Conservation (phyloP, 2,888 invertebrate genomes). For the Eumerus sabulonum region DNA sequence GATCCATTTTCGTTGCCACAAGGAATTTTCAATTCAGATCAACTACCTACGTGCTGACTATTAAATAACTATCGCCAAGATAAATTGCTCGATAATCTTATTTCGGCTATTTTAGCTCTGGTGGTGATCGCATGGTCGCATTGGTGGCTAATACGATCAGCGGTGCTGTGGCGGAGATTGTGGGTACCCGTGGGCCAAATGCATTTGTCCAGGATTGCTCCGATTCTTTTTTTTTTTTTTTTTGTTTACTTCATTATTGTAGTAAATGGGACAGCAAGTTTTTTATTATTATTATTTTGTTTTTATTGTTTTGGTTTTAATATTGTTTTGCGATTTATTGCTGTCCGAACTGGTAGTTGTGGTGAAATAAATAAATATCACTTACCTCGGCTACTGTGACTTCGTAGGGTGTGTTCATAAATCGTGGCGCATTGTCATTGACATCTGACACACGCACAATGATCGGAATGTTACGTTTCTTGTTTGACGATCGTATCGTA, state of each 20-base stretch:
- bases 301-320: constrained; percentile 6
- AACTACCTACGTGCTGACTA: constrained; percentile 68
- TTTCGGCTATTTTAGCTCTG: constrained; percentile 41
- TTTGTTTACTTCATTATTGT: too few relatives aligned
- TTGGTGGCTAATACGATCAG: constrained; percentile 1
- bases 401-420: constrained; percentile 91
- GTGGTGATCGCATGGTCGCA: background rate
- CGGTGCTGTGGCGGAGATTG: constrained; percentile 49
- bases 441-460: constrained; percentile 94
- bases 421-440: constrained; percentile 93
- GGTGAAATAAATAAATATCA: constrained; percentile 62
- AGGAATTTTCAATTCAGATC: constrained; percentile 67
- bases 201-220: constrained; percentile 43
- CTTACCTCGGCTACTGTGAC: constrained; percentile 92
- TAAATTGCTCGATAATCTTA: constrained; percentile 66
- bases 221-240: constrained; percentile 37
- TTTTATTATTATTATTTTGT: too few relatives aligned
- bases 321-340: constrained; percentile 27
- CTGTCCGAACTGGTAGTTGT: constrained; percentile 20
- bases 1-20: constrained; percentile 62
- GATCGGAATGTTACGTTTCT: constrained; percentile 91
- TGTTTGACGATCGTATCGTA: constrained; percentile 88
- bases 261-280: constrained; percentile 56
- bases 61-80: constrained; percentile 65
- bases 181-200: constrained; percentile 62